Evolutionary conservation across 2,888 invertebrate genomes (phyloP), one percentile per base, ranked within the genome.

Genomic region (Tigriopus californicus): DNA sequence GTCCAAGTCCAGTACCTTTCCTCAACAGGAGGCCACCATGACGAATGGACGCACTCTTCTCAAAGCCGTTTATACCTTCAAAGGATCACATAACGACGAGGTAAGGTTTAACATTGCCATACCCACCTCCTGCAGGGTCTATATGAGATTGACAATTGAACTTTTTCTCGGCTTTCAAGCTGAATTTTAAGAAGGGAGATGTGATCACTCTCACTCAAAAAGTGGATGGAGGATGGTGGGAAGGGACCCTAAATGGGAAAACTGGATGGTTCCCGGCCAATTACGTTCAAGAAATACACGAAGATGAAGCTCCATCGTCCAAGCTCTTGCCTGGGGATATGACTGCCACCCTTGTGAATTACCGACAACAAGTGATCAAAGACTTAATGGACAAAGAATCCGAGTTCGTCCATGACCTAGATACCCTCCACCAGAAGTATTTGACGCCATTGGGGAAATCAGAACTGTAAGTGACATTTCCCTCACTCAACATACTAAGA

Each of bases 191-290:
- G 67, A 95, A 94, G 73, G 91, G 92, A 58, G 97, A 97, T 73
- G 77, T 94, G 65, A 95, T 98, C 66, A 91, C 91, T 42, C 85
- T 98, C 61, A 94, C 95, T 41, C 97, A 98, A 72, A 81, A 80
- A 61, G 85, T 89, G 68, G 94, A 95, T 68, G 97, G 94, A 59
- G 95, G 95, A 48, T 97, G 97, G 97, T 98, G 97, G 97, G 98
- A 98, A 75, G 97, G 97, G 13, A 97, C 95, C 10, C 75, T 20
- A 52, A 40, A 18, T 62, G 92, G 88, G 65, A 87, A 86, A 70
- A 95, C 95, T 63, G 95, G 94, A 67, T 97, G 95, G 95, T 97
- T 97, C 75, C 95, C 95, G 62, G 88, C 89, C 69, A 95, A 95
- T 74, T 95, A 94, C 77, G 91, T 92, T 62, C 15, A n/a, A 18